Base-by-base conservation (phyloP, 1,140 invertebrate genomes). In the Aphis craccivora region DNA sequence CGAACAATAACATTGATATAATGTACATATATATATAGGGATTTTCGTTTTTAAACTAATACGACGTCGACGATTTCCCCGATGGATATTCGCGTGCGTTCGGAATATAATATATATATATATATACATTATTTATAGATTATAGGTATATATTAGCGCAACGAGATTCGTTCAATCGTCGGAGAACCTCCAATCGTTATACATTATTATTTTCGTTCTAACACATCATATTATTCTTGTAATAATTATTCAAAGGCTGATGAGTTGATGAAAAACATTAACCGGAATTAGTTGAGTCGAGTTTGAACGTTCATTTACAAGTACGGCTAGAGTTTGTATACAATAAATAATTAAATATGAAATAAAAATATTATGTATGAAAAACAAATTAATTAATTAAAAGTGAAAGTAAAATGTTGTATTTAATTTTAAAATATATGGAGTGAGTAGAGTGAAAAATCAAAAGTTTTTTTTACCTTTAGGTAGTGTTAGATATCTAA, bases 31-130 rank as follows among this genome's bases (percentile, higher is more conserved):
- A 18, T 83, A 83, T n/a, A 76, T 35, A 45, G 43, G 35, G 48
- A 89, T 53, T 89, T 88, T 23, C n/a, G 86, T 89, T 89, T 88
- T 53, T 37, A 53, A 89, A 89, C 87, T 53, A 53, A 89, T 53
- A 89, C 45, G 7, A 35, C 48, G 86, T 35, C 48, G n/a, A 53
- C 87, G 87, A 37, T 89, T 89, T 89, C 87, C 45, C 87, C 48
- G 87, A 89, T 37, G 87, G 48, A 89, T 88, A 35, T 89, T 53
- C 48, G 48, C 48, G n/a, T 43, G 84, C 40, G 43, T 40, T 84
- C 2, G 22, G 40, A 25, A 40, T 25, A 30, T 25, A 8, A 55
- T 30, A 37, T 30, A 18, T 48, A n/a, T 14, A 40, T 37, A 37
- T 37, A 40, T 40, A 40, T 0, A 40, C 8, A 14, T n/a, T n/a